These are phyloP conservation scores for Gorsachius magnificus DNA, from an alignment of 2,797 vertebrate species.

Conservation along the genomic window DNA sequence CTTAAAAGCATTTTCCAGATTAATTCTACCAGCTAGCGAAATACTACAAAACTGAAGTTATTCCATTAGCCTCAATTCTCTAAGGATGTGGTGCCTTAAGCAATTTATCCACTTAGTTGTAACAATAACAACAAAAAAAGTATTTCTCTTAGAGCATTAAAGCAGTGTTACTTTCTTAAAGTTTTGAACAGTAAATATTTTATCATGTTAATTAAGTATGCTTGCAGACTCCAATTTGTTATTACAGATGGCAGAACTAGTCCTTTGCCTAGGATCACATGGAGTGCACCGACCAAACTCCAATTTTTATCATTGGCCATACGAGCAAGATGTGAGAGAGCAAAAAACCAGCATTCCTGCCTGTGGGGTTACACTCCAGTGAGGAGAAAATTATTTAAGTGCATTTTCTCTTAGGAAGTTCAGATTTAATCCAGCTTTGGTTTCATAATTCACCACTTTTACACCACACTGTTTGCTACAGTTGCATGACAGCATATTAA, in stretches of 20 bases:
- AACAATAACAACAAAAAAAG: background rate
- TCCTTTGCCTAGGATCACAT: background rate
- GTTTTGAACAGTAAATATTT: conserved; percentile 52
- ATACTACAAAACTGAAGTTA: background rate
- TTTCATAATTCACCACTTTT: background rate
- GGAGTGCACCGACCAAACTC: background rate
- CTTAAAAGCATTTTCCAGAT: conserved; percentile 29
- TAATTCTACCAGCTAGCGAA: background rate
- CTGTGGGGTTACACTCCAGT: background rate
- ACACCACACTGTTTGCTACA: background rate
- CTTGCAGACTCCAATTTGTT: background rate
- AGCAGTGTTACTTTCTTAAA: background rate
- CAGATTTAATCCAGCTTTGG: background rate
- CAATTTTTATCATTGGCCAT: background rate
- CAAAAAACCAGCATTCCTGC: background rate
- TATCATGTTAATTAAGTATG: background rate
- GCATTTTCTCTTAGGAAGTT: background rate
- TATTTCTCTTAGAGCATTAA: conserved; percentile 1
- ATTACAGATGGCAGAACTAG: background rate
- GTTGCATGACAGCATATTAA: background rate
- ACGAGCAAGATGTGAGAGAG: background rate
- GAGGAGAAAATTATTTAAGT: background rate
- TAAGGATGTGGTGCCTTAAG: conserved; percentile 33
- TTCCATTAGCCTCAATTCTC: conserved; percentile 53
- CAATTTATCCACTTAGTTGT: conserved; percentile 55